These are phyloP conservation scores for Bathybates hornii DNA, from an alignment of 2,113 vertebrate genomes.

Conservation along the genomic window DNA sequence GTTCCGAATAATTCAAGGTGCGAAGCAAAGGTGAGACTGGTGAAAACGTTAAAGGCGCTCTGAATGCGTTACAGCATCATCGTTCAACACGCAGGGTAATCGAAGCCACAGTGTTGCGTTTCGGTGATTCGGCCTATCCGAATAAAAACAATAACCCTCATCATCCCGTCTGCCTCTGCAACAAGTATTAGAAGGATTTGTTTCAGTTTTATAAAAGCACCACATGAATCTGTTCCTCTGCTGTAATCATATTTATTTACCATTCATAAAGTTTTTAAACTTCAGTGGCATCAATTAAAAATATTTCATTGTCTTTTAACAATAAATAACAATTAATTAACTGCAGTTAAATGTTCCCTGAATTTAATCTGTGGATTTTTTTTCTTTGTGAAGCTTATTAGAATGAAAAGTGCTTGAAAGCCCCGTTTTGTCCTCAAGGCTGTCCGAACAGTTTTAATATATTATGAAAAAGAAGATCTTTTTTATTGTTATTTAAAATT, in stretches of 20 bases:
- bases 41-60: not conserved
- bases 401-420: not conserved
- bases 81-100: not conserved
- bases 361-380: not conserved
- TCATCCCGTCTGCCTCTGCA: not conserved
- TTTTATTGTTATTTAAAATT: not conserved
- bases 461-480: not conserved
- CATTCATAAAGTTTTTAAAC: not conserved
- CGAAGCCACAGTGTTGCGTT: not conserved
- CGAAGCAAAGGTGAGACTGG: not conserved
- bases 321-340: not conserved
- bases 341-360: not conserved
- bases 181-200: not conserved
- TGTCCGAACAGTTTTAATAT: not conserved
- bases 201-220: not conserved
- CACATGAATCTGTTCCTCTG: not conserved
- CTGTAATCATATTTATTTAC: not conserved
- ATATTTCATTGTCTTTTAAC: not conserved
- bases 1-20: not conserved
- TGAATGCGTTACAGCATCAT: not conserved
- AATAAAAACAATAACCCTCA: not conserved
- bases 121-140: fast-evolving
- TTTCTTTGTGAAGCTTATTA: not conserved
- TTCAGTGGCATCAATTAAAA: not conserved
- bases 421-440: not conserved